Conservation (phyloP, 2,797 vertebrate genomes). For the Danio albolineatus region DNA sequence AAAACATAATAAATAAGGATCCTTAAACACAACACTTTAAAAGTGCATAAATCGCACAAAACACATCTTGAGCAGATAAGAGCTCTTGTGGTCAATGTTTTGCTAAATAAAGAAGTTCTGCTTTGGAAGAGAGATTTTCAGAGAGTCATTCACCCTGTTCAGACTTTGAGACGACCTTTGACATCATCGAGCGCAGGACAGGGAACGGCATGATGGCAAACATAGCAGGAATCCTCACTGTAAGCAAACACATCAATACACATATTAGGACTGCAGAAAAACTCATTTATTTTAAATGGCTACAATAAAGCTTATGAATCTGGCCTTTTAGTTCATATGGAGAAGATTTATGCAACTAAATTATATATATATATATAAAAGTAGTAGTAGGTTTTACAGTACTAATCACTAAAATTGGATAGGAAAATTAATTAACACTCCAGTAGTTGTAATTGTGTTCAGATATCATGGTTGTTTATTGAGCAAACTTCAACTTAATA, state of each 20-base stretch:
- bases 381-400: background rate
- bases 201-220: slow-evolving; percentile 88
- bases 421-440: background rate
- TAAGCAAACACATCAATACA: slow-evolving; percentile 51
- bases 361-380: too few relatives aligned
- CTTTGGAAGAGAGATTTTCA: slow-evolving; percentile 13
- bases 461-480: background rate
- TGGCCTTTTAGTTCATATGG: background rate
- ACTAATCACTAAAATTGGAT: background rate
- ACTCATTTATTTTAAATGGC: background rate
- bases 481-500: background rate
- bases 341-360: background rate
- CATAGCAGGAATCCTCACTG: slow-evolving; percentile 87
- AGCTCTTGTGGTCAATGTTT: slow-evolving; percentile 8
- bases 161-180: slow-evolving; percentile 86
- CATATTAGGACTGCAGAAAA: background rate
- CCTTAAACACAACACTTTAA: background rate
- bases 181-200: slow-evolving; percentile 92
- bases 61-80: slow-evolving; percentile 7
- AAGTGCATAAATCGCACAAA: background rate
- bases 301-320: background rate
- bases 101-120: slow-evolving; percentile 34
- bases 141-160: slow-evolving; percentile 88
- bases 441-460: background rate
- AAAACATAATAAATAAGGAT: background rate